Evolutionary conservation across 2,113 vertebrate genomes (phyloP), one percentile per base, ranked within the genome.

Genomic region (Pyrgilauda ruficollis): DNA sequence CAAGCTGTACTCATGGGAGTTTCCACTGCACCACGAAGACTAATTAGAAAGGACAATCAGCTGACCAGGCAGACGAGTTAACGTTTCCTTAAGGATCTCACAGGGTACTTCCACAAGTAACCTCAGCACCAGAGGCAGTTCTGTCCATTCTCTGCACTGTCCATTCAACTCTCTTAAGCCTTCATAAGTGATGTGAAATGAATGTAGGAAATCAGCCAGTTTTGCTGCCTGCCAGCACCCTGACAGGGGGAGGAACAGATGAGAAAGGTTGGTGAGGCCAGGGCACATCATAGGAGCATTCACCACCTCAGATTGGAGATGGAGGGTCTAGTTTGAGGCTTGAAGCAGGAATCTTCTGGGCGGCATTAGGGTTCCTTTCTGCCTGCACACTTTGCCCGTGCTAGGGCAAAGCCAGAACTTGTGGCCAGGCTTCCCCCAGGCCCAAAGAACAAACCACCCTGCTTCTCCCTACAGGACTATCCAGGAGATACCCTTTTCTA

Each of bases 261-360:
- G 41, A 55, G 46, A 35, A 55, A 58, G 14, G 46, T 23, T 6
- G 4, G 22, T 1, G 3, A 9, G 15, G 27, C 43, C 59, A 63
- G n/a, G 37, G 21, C 4, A 1, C 20, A 46, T 33, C 46, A 9
- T 1, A 4, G 43, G 24, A 62, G 41, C 30, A 86, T 47, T 43
- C 63, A 59, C 7, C 41, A 31, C 28, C 22, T 35, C 33, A 15
- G 23, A 15, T 0, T 0, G 1, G 58, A 73, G 46, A 46, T 0
- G 0, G 41, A 69, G 10, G 26, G 12, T 93, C 37, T 33, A 6
- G 61, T 63, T 33, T 50, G 64, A 88, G 53, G 35, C 59, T 47
- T 50, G 59, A 73, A 53, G 72, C 14, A 76, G 66, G 22, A 89
- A 66, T 64, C 44, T 85, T 84, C 67, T 41, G 52, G 16, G 30